Evolutionary conservation across 2,888 invertebrate species (phyloP), one percentile per base, ranked within the genome.

Genomic region (Andrena praecox): DNA sequence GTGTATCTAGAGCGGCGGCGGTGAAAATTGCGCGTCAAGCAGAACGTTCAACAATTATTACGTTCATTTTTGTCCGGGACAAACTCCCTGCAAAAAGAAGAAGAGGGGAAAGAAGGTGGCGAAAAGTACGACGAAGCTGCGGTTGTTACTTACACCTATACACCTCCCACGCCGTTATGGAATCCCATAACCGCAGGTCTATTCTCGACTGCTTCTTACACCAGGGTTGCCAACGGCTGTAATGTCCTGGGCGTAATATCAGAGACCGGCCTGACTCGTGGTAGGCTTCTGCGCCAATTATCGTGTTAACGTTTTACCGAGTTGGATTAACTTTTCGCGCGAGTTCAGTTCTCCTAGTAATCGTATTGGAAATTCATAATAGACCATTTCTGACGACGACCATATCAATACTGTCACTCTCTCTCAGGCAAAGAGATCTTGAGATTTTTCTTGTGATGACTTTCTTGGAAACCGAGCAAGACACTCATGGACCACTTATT

Each of bases 221-320:
- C 86, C 79, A 71, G 62, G 80, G 83, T 69, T 80, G 56, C 59
- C 66, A 81, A 72, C 80, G 84, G 85, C 86, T 85, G 82, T 90
- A 89, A 91, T 89, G 88, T 83, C 87, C 87, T 67, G 79, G 71
- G 75, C 82, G 84, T 90, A 88, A 89, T 85, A 85, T 87, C 87
- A 78, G 88, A 71, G 85, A 87, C 86, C 82, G 82, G 85, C 79
- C 87, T 69, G 75, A 69, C 72, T 71, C 68, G 63, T 79, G 35
- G 60, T 70, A 82, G 80, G 77, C 80, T 79, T 63, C 72, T 31
- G 50, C 67, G 20, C 70, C 72, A 69, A 64, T 79, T 80, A 72
- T 72, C 69, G 64, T 56, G 67, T 82, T 77, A 82, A 68, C 73
- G 7, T n/a, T 42, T 60, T 48, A 52, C 20, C n/a, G 2, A 24